phyloP scores from a whole-genome alignment of 2,888 invertebrate genomes.

The Beris chalybata region DNA sequence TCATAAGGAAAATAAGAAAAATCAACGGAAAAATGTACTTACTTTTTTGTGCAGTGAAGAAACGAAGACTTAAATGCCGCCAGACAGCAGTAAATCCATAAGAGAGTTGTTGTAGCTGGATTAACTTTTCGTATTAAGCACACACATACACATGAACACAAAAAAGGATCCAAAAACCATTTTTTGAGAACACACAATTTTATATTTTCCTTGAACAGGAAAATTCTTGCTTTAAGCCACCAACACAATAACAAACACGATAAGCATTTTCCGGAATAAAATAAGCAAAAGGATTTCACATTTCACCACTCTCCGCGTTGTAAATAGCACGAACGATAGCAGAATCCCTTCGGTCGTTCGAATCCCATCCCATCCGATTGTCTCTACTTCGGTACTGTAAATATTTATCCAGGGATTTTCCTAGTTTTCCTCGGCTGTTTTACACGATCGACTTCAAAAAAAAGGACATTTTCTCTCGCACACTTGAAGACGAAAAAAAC shows the following conservation, averaged over 20 bases:
- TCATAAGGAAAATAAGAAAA: too few relatives aligned
- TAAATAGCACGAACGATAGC: constrained; percentile 18
- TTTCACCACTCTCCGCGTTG: constrained; percentile 14
- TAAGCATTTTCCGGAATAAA: constrained; percentile 16
- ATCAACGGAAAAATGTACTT: too few relatives aligned
- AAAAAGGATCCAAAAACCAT: too few relatives aligned
- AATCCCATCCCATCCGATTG: constrained; percentile 4
- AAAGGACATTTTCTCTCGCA: too few relatives aligned
- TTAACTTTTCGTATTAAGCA: too few relatives aligned
- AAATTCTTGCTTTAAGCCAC: constrained; percentile 14
- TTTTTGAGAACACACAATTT: background rate
- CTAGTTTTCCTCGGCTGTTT: background rate
- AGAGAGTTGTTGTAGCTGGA: too few relatives aligned
- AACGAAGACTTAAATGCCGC: too few relatives aligned
- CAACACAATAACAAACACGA: constrained; percentile 25
- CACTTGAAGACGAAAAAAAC: too few relatives aligned
- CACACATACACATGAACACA: too few relatives aligned
- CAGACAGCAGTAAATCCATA: too few relatives aligned
- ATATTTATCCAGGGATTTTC: constrained; percentile 29
- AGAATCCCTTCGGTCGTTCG: constrained; percentile 10
- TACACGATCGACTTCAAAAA: too few relatives aligned
- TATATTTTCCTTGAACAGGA: constrained; percentile 9
- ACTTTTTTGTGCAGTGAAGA: too few relatives aligned
- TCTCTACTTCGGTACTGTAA: constrained; percentile 11
- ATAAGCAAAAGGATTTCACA: constrained; percentile 5